phyloP scores from a whole-genome alignment of 2,797 vertebrate species.

The Borostomias antarcticus region DNA sequence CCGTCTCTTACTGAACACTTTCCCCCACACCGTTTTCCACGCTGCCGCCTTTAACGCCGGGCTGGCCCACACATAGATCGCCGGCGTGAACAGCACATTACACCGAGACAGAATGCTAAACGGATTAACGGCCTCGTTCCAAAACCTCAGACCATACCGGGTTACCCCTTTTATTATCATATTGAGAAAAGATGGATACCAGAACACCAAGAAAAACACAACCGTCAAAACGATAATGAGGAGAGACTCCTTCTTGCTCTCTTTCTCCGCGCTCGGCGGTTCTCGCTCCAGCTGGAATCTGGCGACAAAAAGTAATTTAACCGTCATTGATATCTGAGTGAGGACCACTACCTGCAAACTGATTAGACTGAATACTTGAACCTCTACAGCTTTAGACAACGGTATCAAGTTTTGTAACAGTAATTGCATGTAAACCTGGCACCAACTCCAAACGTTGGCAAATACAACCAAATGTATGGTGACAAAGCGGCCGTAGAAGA shows the following conservation, averaged over 20 bases:
- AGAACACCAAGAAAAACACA: slow-evolving; percentile 74
- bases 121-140: slow-evolving; percentile 77
- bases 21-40: slow-evolving; percentile 53
- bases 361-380: slow-evolving; percentile 76
- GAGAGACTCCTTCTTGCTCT: slow-evolving; percentile 77
- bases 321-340: slow-evolving; percentile 75
- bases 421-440: slow-evolving; percentile 78
- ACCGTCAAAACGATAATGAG: slow-evolving; percentile 80
- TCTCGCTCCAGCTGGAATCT: slow-evolving; percentile 73
- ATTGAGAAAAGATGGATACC: slow-evolving; percentile 79
- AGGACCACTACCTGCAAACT: slow-evolving; percentile 75
- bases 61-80: slow-evolving; percentile 79
- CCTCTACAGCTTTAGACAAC: slow-evolving; percentile 71
- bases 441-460: too few species aligned
- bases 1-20: slow-evolving; percentile 3
- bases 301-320: slow-evolving; percentile 78
- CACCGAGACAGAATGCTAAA: slow-evolving; percentile 77
- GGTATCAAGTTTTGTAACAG: slow-evolving; percentile 74
- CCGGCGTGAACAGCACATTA: slow-evolving; percentile 77
- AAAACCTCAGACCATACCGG: slow-evolving; percentile 63
- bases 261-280: slow-evolving; percentile 63
- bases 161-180: slow-evolving; percentile 72
- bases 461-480: slow-evolving; percentile 62
- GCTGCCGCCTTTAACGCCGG: slow-evolving; percentile 71
- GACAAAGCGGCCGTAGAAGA: slow-evolving; percentile 76